These are phyloP conservation scores for Nesogale talazaci DNA, from an alignment of 2,113 vertebrate species.

Conservation along the genomic window DNA sequence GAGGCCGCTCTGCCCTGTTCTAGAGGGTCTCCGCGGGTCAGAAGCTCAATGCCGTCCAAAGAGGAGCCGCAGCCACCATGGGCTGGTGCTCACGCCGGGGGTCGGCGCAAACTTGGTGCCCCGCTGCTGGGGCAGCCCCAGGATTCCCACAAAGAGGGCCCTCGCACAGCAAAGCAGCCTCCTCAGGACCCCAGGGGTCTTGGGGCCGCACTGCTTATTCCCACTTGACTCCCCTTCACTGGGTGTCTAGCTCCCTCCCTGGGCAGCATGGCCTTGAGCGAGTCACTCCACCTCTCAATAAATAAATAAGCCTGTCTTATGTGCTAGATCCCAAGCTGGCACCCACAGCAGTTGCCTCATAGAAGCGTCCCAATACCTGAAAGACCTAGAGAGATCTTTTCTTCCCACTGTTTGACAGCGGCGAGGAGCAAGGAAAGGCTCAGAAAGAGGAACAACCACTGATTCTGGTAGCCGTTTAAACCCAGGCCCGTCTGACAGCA, in stretches of 20 bases:
- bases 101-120: accelerated
- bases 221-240: not conserved
- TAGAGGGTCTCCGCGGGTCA: too few species aligned
- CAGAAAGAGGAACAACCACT: not conserved
- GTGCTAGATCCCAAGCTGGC: not conserved
- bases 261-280: not conserved
- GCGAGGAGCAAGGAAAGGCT: not conserved
- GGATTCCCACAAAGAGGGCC: not conserved
- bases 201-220: accelerated
- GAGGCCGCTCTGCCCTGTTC: too few species aligned
- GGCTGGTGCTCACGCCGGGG: not conserved
- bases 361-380: not conserved
- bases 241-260: not conserved
- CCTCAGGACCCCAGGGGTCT: accelerated
- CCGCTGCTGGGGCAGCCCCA: not conserved
- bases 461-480: not conserved
- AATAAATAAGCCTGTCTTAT: not conserved
- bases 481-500: not conserved
- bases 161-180: not conserved
- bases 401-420: not conserved
- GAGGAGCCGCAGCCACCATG: accelerated
- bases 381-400: not conserved
- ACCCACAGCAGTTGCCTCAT: not conserved
- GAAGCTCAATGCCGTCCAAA: not conserved
- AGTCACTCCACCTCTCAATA: not conserved